A percentile compares a stretch with the other conserved stretches of the same genome.
Evolutionary conservation across 2,797 vertebrate genomes (phyloP).

Genomic region (Syngnathus acus): DNA sequence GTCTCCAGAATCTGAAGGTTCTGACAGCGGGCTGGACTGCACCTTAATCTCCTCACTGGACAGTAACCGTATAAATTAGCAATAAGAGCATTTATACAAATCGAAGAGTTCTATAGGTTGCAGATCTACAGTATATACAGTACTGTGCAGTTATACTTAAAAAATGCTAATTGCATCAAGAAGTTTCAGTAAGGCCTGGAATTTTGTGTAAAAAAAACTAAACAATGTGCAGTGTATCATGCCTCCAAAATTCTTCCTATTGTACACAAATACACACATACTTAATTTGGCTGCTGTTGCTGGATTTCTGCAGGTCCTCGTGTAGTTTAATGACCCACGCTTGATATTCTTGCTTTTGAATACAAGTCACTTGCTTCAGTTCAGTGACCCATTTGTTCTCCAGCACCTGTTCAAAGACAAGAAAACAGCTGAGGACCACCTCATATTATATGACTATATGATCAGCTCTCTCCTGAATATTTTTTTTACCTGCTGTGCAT

Average conservation of each 20-base stretch:
- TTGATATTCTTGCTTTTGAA: constrained; percentile 97
- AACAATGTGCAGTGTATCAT: neutral
- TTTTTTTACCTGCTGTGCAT: constrained; percentile 84
- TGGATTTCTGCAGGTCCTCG: constrained; percentile 89
- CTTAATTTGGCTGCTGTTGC: constrained; percentile 84
- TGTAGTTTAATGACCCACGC: constrained; percentile 97
- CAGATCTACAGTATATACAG: neutral
- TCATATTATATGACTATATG: neutral
- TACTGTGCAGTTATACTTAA: neutral
- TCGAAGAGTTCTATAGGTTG: neutral
- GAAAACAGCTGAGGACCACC: neutral
- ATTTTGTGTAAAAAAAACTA: neutral
- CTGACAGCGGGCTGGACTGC: constrained; percentile 82
- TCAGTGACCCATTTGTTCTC: constrained; percentile 95
- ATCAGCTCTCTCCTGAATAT: neutral
- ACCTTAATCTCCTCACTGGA: constrained; percentile 93
- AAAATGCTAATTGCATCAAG: neutral
- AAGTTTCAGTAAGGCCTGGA: neutral
- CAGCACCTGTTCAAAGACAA: constrained; percentile 70
- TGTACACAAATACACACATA: constrained; percentile 26
- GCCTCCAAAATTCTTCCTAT: neutral
- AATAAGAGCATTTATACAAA: neutral
- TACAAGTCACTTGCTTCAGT: constrained; percentile 85
- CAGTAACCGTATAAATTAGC: constrained; percentile 9
- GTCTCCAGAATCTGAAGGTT: constrained; percentile 71